Evolutionary conservation across 2,888 invertebrate species (phyloP).

Genomic region (Spicauda simplicius): DNA sequence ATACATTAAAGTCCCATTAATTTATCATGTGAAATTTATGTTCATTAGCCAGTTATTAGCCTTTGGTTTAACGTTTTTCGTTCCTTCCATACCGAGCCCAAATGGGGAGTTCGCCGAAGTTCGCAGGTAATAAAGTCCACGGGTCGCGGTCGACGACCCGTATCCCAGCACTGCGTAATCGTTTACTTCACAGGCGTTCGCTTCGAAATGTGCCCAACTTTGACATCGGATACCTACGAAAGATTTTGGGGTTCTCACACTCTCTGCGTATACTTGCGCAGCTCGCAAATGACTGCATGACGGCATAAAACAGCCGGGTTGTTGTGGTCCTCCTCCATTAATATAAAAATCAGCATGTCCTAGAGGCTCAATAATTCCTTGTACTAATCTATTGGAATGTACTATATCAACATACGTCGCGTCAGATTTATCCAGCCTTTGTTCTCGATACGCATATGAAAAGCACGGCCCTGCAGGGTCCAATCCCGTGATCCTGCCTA

Average conservation of each 20-base stretch:
- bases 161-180: slow-evolving; percentile 72
- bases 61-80: slow-evolving; percentile 51
- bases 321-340: slow-evolving; percentile 88
- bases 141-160: slow-evolving; percentile 70
- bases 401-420: slow-evolving; percentile 76
- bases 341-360: slow-evolving; percentile 91
- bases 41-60: slow-evolving; percentile 57
- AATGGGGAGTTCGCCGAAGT: slow-evolving; percentile 67
- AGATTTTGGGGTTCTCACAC: slow-evolving; percentile 68
- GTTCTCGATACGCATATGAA: slow-evolving; percentile 69
- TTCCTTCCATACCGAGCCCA: slow-evolving; percentile 74
- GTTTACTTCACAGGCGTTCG: slow-evolving; percentile 64
- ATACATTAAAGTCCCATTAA: slow-evolving; percentile 12
- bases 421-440: slow-evolving; percentile 73
- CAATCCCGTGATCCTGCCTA: slow-evolving; percentile 78
- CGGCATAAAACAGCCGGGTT: slow-evolving; percentile 87
- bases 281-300: slow-evolving; percentile 79
- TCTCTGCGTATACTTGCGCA: slow-evolving; percentile 73
- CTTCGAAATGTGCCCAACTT: slow-evolving; percentile 71
- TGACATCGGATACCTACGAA: slow-evolving; percentile 69
- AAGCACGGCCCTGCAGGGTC: slow-evolving; percentile 82
- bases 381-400: slow-evolving; percentile 76
- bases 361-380: slow-evolving; percentile 81
- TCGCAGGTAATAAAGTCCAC: slow-evolving; percentile 75
- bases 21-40: slow-evolving; percentile 52